Evolutionary conservation across 2,797 vertebrate species (phyloP).

Genomic region (Poecilia wingei): DNA sequence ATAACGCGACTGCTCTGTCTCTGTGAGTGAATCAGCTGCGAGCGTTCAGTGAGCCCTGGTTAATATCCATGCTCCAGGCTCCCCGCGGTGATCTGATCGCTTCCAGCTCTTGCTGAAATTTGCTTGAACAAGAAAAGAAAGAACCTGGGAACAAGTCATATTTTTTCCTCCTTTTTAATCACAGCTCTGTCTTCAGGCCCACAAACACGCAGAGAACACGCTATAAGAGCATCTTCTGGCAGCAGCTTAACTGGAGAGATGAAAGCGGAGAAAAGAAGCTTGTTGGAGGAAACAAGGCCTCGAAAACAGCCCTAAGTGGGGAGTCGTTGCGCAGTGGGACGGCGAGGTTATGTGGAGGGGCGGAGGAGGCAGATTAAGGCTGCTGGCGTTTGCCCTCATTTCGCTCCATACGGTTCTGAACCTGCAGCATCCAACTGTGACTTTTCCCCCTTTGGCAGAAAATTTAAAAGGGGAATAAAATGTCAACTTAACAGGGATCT

Average conservation of each 20-base stretch:
- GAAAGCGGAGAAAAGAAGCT: conserved; percentile 39
- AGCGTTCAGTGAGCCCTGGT: neutral
- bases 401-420: neutral
- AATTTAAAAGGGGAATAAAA: conserved; percentile 27
- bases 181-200: conserved; percentile 44
- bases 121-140: conserved; percentile 53
- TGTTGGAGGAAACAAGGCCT: conserved; percentile 42
- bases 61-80: conserved; percentile 22
- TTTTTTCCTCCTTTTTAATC: conserved; percentile 48
- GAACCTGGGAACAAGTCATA: conserved; percentile 36
- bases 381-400: conserved; percentile 8
- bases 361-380: conserved; percentile 18
- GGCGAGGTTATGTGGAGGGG: conserved; percentile 1
- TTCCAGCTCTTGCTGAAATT: conserved; percentile 6
- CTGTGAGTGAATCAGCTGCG: neutral
- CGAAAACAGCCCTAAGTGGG: conserved; percentile 23
- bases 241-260: conserved; percentile 50
- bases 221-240: conserved; percentile 29
- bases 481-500: conserved; percentile 10
- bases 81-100: conserved; percentile 25
- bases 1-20: conserved; percentile 5
- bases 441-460: conserved; percentile 9
- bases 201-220: neutral
- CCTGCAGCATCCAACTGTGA: conserved; percentile 13
- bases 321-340: conserved; percentile 36